These are phyloP conservation scores for Dendropsophus ebraccatus DNA, from an alignment of 2,113 vertebrate species.

Conservation along the genomic window DNA sequence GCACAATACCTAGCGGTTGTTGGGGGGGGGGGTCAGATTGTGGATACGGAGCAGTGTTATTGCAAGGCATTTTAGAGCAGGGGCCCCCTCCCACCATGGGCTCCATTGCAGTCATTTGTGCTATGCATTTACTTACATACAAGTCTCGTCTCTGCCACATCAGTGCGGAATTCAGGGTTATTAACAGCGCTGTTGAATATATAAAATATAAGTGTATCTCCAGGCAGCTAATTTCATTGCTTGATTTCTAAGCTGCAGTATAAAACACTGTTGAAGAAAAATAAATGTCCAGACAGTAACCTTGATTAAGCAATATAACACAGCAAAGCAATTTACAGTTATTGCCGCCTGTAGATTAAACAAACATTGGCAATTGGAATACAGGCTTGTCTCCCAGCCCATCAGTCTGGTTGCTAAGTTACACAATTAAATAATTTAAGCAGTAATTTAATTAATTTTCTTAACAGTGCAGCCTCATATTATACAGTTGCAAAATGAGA, in stretches of 20 bases:
- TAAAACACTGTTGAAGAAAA: neutral
- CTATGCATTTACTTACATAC: neutral
- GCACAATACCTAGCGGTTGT: too few relatives aligned
- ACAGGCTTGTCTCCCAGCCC: neutral
- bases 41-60: too few relatives aligned
- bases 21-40: too few relatives aligned
- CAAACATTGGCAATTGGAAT: neutral
- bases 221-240: neutral
- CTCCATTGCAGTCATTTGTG: too few relatives aligned
- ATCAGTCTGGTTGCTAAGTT: conserved; percentile 18
- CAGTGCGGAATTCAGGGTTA: neutral
- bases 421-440: conserved; percentile 48
- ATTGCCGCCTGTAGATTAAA: neutral
- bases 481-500: conserved; percentile 93
- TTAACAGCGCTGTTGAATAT: neutral
- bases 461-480: conserved; percentile 97
- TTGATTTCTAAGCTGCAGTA: neutral
- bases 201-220: neutral
- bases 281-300: conserved; percentile 12
- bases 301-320: conserved; percentile 34
- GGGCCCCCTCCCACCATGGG: too few relatives aligned
- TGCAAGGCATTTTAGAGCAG: too few relatives aligned
- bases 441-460: conserved; percentile 71
- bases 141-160: neutral
- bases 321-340: neutral